Base-by-base conservation (phyloP, 2,888 invertebrate species). In the Ptychoptera contaminata region DNA sequence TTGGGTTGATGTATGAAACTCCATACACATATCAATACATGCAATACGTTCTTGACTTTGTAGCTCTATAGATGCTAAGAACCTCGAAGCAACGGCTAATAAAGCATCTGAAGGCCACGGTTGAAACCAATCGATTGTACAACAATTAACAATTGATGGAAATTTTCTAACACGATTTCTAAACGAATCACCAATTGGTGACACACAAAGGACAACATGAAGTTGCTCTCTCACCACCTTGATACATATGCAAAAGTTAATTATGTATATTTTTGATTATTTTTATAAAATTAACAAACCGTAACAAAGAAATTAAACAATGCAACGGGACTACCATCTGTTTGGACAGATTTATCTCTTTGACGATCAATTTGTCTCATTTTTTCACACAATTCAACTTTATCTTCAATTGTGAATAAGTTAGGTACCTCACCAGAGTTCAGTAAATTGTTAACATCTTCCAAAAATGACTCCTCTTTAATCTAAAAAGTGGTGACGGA, bases 81-180 rank as follows among this genome's bases (percentile, higher is more conserved):
- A 91, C 43, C 40, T 67, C 1, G 79, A 82, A 0, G 93, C 87
- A 0, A 93, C 92, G 1, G 92, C 92, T 38, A 87, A 63, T 30
- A 94, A 62, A 1, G 93, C 93, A 64, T 94, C 93, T 55, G 85
- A 77, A 0, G 96, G 94, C 96, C 96, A 94, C 42, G 85, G 74
- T 78, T 88, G 90, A 63, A 93, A 88, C 93, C 93, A 93, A 62
- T 93, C 91, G 49, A 93, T 92, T 1, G 92, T 93, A 58, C 93
- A 93, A 61, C 92, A 93, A 61, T 92, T 94, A 47, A 93, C 87
- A 16, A 94, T 74, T 0, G 91, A 80, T 0, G 93, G 93, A 61
- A 93, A 94, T 62, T 90, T 92, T 44, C 92, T 71, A 30, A 93
- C 78, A 44, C 86, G 73, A 53, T 77, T 80, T 41, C 87, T 71